Base-by-base conservation (phyloP, 2,113 vertebrate species). In the Aramus guarauna region DNA sequence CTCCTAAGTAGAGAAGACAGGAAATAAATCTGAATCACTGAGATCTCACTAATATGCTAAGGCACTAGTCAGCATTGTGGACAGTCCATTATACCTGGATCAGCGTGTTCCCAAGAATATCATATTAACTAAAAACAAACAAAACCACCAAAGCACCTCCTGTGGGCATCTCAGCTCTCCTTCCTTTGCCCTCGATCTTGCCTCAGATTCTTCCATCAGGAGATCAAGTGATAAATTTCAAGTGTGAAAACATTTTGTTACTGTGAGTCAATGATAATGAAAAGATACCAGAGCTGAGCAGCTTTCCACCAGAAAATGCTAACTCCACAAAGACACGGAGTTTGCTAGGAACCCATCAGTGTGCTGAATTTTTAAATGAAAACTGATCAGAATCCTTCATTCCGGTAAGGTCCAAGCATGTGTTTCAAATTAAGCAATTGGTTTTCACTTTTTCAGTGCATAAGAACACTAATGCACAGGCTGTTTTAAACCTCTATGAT, bases 61-160 rank as follows among this genome's bases (percentile, higher is more conserved):
- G 21, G 39, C 81, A 85, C 77, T 50, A 36, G 5, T 63, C 16
- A 8, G 85, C 72, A 32, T 10, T 67, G 76, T 53, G 91, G 91
- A 58, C 75, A 91, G 69, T 19, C 77, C 45, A 6, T 74, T 79
- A 47, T 29, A 66, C 37, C 71, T 47, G 62, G 71, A 91, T 95
- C 81, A 94, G 56, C 11, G 2, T 36, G 58, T 79, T 90, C 55
- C 74, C 73, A 53, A 80, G 77, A 88, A 66, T 48, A 90, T 53
- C 23, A 20, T 22, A 79, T 90, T 90, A 79, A 62, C 53, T 90
- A 58, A 95, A 92, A 82, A 3, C 91, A 92, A 96, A 92, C 73
- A 94, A n/a, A 92, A 52, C 39, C 88, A 77, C 64, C 75, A 69
- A 41, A 71, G 56, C 24, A 36, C 41, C 19, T 92, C 36, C 74